These are phyloP conservation scores for Chlorospingus semifuscus DNA, from an alignment of 2,797 vertebrate genomes.

Conservation along the genomic window DNA sequence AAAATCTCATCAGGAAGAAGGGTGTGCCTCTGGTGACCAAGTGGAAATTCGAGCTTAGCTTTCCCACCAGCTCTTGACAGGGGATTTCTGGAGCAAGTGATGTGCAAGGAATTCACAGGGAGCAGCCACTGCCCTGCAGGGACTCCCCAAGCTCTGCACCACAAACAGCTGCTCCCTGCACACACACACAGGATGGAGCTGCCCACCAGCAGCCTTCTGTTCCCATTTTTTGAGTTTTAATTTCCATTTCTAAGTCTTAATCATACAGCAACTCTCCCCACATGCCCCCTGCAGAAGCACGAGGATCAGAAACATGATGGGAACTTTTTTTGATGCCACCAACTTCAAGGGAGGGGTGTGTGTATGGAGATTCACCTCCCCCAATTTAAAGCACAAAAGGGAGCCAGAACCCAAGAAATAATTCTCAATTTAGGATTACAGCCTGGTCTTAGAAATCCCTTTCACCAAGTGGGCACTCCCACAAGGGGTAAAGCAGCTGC, in stretches of 20 bases:
- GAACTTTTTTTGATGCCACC: background rate
- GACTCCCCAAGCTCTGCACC: background rate
- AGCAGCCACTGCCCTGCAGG: background rate
- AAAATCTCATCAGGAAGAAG: background rate
- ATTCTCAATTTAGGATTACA: background rate
- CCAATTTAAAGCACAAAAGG: background rate
- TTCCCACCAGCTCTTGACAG: background rate
- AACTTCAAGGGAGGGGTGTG: background rate
- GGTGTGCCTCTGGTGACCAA: background rate
- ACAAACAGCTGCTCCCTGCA: background rate
- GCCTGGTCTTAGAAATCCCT: background rate
- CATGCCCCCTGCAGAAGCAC: fast-evolving
- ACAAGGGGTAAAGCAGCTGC: background rate
- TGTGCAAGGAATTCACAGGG: fast-evolving
- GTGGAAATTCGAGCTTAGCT: fast-evolving
- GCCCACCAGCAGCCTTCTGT: background rate
- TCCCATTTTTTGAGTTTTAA: background rate
- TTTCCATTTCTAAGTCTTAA: background rate
- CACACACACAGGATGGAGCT: background rate
- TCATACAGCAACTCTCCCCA: background rate
- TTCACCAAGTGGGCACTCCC: background rate
- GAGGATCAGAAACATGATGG: background rate
- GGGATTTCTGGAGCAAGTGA: background rate
- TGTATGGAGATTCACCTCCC: background rate
- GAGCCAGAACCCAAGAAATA: background rate